Evolutionary conservation across 2,113 vertebrate species (phyloP), one percentile per base, ranked within the genome.

Genomic region (Acrocephalus arundinaceus): DNA sequence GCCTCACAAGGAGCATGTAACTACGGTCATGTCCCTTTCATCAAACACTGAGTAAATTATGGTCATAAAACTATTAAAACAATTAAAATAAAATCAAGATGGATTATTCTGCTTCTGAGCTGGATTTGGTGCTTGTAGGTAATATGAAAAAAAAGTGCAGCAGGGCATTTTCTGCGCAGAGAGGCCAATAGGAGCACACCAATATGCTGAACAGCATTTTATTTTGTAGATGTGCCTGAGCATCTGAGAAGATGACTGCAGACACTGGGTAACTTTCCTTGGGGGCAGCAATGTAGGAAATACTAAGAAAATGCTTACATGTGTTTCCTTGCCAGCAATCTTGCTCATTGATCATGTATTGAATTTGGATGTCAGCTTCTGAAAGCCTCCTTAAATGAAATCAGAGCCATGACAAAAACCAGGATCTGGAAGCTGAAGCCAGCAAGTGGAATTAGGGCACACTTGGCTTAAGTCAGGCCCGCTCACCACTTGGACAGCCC

Each of bases 41-140:
- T 80, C 75, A 95, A 93, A 84, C 65, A 68, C 9, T 13, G 51
- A 95, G 55, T 93, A 91, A 97, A 95, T 96, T 93, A 87, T 39
- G 24, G 46, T 57, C 51, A 74, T 66, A 65, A 90, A 92, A 72
- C 24, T 81, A 82, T 89, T 94, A 87, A 73, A 92, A n/a, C 22
- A 84, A 66, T 67, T 93, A 59, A 89, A 97, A 96, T 86, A 82
- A 65, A 93, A 93, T 68, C 33, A 63, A 77, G 67, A 78, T 59
- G 89, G 63, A 91, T 82, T 73, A 71, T 68, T 86, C 74, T 80
- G 78, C 39, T 94, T 86, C 58, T 90, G 89, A 97, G 66, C 54
- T 55, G 31, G 71, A 76, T 55, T 94, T 93, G 73, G 57, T 43
- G 66, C 95, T 59, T 94, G 94, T 33, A 92, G 43, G 41, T 41